A percentile compares a stretch with the other conserved stretches of the same genome.
Conservation (phyloP, 2,797 vertebrate species). For the Sebastes umbrosus region DNA sequence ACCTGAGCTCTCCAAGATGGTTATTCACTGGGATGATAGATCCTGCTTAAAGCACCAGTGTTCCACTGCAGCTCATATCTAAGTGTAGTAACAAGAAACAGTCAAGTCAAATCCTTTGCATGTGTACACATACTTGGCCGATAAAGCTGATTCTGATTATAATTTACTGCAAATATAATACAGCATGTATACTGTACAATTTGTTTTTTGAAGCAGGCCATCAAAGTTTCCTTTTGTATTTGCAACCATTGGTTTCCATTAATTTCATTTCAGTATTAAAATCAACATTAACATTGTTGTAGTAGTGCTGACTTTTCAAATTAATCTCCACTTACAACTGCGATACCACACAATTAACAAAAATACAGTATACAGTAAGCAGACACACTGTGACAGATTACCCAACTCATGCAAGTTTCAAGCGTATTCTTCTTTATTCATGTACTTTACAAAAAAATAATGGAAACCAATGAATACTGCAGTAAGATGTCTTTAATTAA, state of each 20-base stretch:
- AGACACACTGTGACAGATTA: too few relatives aligned
- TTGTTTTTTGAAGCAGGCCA: neutral
- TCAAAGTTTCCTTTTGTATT: neutral
- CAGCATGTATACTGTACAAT: neutral
- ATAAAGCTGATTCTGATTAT: neutral
- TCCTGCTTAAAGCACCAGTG: neutral
- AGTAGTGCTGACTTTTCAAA: neutral
- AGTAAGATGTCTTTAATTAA: too few relatives aligned
- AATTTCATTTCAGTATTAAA: neutral
- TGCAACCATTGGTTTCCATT: neutral
- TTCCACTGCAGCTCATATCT: neutral
- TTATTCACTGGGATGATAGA: slow-evolving; percentile 9
- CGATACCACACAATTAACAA: neutral
- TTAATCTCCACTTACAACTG: neutral
- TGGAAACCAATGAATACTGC: neutral
- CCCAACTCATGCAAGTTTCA: neutral
- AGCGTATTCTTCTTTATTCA: neutral
- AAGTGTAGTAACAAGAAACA: neutral
- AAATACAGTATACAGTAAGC: neutral
- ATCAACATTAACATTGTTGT: neutral
- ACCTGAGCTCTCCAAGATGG: slow-evolving; percentile 52
- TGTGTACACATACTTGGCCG: too few relatives aligned
- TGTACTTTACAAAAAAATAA: neutral
- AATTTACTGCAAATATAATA: neutral
- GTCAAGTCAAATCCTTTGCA: neutral